Base-by-base conservation (phyloP, 2,113 vertebrate species). In the Tachycineta bicolor region DNA sequence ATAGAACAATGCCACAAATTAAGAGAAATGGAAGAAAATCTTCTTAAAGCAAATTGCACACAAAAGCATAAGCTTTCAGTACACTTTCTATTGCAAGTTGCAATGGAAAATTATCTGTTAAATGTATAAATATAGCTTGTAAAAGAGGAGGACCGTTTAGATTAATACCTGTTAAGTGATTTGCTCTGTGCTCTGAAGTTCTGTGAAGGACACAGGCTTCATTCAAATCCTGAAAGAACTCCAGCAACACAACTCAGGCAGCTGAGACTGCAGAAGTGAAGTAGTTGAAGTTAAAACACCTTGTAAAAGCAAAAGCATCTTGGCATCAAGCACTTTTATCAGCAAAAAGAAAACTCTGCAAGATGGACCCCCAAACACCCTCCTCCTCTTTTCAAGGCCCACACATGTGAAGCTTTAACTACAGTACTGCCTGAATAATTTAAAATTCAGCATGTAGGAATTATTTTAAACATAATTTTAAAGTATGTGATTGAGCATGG, bases 21-120 rank as follows among this genome's bases (percentile, higher is more conserved):
- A 93, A 62, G 56, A 96, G 60, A 90, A 94, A 89, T 65, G 73
- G 52, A 92, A 92, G 41, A 90, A 89, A 93, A 94, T 67, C 64
- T 49, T 84, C 63, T 93, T 81, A 93, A 76, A 87, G 83, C 62
- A 93, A 94, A 90, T 43, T 71, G 52, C 49, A 95, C 52, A 84
- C 65, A 68, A 83, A 95, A 91, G 73, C 81, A 81, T 92, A 83
- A 75, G 41, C 37, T 89, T 71, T 68, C 62, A 90, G n/a, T 49
- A 65, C 58, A 69, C 41, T 53, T 81, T 34, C 43, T 74, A 43
- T 81, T 83, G 73, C 73, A 81, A 96, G 79, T 13, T 71, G 44
- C 73, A 89, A 23, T 52, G 82, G 53, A 71, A 93, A 92, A 43
- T 77, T 44, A 83, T 67, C 59, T 83, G 73, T 68, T 93, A 81